phyloP scores from a whole-genome alignment of 2,888 invertebrate genomes.

The Epistrophella euchroma region DNA sequence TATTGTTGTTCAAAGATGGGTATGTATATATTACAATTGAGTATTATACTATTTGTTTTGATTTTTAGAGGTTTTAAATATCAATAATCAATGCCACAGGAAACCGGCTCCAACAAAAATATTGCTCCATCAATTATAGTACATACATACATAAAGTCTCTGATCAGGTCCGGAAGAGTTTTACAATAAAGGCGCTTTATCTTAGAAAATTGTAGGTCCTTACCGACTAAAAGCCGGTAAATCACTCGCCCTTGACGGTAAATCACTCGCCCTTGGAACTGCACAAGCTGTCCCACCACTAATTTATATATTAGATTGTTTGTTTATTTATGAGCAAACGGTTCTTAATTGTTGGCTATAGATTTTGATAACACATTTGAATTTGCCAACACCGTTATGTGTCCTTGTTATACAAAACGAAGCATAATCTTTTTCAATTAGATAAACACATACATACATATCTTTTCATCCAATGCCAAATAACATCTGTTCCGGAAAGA shows the following conservation, averaged over 20 bases:
- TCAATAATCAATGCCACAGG: constrained; percentile 1
- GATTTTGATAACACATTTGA: not conserved
- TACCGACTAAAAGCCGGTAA: too few species aligned
- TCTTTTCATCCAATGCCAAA: too few species aligned
- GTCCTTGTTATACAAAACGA: not conserved
- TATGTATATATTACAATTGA: not conserved
- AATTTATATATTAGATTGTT: too few species aligned
- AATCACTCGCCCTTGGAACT: too few species aligned
- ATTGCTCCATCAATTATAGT: too few species aligned
- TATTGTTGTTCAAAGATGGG: not conserved
- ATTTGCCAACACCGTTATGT: not conserved
- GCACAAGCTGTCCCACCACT: too few species aligned
- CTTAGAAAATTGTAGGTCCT: not conserved
- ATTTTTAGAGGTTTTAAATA: not conserved
- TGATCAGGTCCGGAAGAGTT: not conserved
- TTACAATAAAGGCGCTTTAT: not conserved
- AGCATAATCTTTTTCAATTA: not conserved
- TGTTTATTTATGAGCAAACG: not conserved
- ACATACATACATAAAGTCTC: not conserved
- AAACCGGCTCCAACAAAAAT: constrained; percentile 2
- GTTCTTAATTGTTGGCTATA: not conserved
- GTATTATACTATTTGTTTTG: not conserved
- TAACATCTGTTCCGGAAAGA: not conserved
- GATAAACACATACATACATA: too few species aligned
- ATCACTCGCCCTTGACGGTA: too few species aligned